Conservation (phyloP, 2,888 invertebrate species). For the Cephus pulcher region DNA sequence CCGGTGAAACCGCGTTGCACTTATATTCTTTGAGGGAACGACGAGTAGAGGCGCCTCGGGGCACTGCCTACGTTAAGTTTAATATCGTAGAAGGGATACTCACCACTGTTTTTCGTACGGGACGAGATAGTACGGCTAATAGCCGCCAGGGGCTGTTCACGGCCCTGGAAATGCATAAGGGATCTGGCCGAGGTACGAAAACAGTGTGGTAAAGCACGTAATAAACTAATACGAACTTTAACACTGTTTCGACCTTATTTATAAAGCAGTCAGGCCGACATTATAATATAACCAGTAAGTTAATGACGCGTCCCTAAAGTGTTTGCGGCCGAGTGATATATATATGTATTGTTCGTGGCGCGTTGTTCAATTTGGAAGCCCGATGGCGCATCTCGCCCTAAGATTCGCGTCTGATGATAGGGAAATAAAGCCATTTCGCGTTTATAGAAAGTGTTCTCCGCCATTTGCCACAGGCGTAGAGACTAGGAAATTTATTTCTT, state of each 20-base stretch:
- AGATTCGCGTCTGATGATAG: slow-evolving; percentile 9
- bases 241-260: not conserved
- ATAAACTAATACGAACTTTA: not conserved
- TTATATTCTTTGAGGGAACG: not conserved
- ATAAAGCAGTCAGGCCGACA: not conserved
- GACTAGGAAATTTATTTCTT: not conserved
- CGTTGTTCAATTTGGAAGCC: slow-evolving; percentile 25
- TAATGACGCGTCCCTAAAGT: slow-evolving; percentile 26
- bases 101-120: not conserved
- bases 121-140: not conserved
- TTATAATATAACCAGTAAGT: slow-evolving; percentile 19
- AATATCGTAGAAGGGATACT: not conserved
- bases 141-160: not conserved
- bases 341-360: slow-evolving; percentile 4
- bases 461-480: not conserved
- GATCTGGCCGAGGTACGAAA: not conserved
- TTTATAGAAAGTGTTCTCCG: slow-evolving; percentile 1
- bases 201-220: not conserved
- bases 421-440: slow-evolving; percentile 28
- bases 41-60: not conserved
- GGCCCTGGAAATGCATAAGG: not conserved
- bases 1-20: not conserved
- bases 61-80: not conserved
- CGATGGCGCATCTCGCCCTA: slow-evolving; percentile 21
- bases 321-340: slow-evolving; percentile 16